Evolutionary conservation across 2,888 invertebrate genomes (phyloP).

Genomic region (Drosophila kanekoi): DNA sequence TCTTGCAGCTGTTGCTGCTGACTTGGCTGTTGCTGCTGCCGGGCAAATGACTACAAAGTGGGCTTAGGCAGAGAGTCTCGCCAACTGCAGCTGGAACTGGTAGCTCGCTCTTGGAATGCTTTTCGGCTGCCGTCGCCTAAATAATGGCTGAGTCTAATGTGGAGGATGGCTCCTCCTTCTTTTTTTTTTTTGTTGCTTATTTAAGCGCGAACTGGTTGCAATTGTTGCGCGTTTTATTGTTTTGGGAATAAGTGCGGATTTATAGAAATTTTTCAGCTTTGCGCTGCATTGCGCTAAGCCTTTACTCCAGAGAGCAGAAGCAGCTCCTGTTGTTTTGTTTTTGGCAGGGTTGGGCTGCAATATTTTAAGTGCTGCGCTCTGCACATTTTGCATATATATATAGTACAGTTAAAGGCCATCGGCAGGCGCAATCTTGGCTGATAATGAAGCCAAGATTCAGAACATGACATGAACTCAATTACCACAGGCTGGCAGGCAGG

Average conservation of each 20-base stretch:
- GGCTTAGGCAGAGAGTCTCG: constrained; percentile 55
- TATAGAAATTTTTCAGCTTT: constrained; percentile 70
- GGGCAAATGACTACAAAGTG: constrained; percentile 81
- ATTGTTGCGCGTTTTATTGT: constrained; percentile 80
- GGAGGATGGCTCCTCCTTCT: constrained; percentile 24
- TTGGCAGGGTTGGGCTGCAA: constrained; percentile 21
- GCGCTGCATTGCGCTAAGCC: constrained; percentile 37
- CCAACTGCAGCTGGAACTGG: background rate
- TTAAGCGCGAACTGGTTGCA: constrained; percentile 72
- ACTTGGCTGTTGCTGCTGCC: constrained; percentile 50
- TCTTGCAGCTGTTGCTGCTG: constrained; percentile 22
- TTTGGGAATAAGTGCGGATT: constrained; percentile 79
- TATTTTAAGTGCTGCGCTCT: constrained; percentile 62
- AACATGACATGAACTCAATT: constrained; percentile 72
- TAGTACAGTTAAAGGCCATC: constrained; percentile 47
- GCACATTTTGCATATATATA: constrained; percentile 21
- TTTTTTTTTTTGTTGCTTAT: constrained; percentile 64
- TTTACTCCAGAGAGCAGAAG: constrained; percentile 17
- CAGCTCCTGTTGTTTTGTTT: constrained; percentile 20
- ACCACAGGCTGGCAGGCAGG: constrained; percentile 13
- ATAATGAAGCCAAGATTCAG: constrained; percentile 49
- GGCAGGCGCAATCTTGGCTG: constrained; percentile 44
- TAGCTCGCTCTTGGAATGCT: constrained; percentile 36
- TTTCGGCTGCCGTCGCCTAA: constrained; percentile 62
- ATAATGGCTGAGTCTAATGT: constrained; percentile 77